Conservation (phyloP, 2,888 invertebrate genomes). For the Dendrolimus pini region DNA sequence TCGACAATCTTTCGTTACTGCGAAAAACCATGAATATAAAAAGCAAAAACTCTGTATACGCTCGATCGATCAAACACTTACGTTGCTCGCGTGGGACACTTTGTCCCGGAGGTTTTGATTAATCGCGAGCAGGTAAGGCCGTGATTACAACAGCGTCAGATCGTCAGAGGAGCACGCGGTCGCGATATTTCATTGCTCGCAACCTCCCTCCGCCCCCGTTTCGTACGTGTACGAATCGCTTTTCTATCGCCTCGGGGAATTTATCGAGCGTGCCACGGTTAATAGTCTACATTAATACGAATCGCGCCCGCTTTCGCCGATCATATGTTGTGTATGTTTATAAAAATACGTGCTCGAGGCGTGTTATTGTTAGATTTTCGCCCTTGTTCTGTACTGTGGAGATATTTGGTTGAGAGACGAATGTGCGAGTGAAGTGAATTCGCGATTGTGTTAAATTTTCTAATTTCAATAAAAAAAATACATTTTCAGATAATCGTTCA, state of each 20-base stretch:
- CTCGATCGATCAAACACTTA: not conserved
- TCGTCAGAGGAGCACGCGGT: conserved; percentile 14
- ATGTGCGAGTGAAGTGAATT: no score
- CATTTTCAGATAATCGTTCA: no score
- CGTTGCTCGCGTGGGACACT: not conserved
- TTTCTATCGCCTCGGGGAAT: conserved; percentile 48
- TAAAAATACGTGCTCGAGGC: not conserved
- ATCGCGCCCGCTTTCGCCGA: conserved; percentile 25
- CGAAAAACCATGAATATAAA: not conserved
- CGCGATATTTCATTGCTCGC: conserved; percentile 14
- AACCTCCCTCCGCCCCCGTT: not conserved
- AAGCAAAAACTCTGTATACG: not conserved
- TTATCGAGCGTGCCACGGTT: conserved; percentile 42
- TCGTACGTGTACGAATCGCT: conserved; percentile 48
- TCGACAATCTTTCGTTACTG: no score
- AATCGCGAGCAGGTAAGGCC: conserved; percentile 10
- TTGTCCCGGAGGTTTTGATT: conserved; percentile 4
- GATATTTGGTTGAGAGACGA: no score
- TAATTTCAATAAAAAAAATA: no score
- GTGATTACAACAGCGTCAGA: conserved; percentile 6
- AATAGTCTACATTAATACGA: conserved; percentile 60
- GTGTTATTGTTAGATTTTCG: not conserved
- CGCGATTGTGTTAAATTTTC: no score
- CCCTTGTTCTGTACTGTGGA: no score
- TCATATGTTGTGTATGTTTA: conserved; percentile 10